Evolutionary conservation across 1,140 invertebrate genomes (phyloP), one percentile per base, ranked within the genome.

Genomic region (Nomia melanderi): DNA sequence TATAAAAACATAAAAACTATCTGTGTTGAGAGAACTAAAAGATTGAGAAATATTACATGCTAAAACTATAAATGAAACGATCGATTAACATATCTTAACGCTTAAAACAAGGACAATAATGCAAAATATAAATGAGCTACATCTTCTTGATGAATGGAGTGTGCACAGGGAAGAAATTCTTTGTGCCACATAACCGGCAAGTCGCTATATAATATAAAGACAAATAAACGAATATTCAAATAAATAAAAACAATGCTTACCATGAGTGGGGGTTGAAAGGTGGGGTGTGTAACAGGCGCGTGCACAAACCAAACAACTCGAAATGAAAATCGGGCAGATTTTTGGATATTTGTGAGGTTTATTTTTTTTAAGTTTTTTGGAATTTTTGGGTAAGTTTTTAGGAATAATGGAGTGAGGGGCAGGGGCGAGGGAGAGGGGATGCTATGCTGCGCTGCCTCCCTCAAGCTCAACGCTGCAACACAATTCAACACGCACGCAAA

Each of bases 261-360:
- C 91, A 91, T 92, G 84, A 92, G 85, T 90, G 86, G 87, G 91
- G 90, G 88, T 92, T 91, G 91, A 90, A 92, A 86, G 91, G 91
- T 92, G 90, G 91, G 91, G 79, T 91, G 91, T 92, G 90, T 92
- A 91, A 92, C 91, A 92, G 91, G 91, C 90, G 88, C 91, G 91
- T 92, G 91, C 91, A 92, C 91, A 92, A 92, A 92, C 91, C 91
- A 92, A 92, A 92, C 89, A 92, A 92, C 91, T 92, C 89, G 91
- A 92, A 92, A 92, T 91, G 91, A 92, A 92, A 92, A 92, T 91
- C 86, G 90, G 91, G 88, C 84, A 92, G 88, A 90, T 83, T 89
- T 88, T 92, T 88, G 86, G 87, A 80, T 85, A 86, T 80, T 86
- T 87, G 86, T 83, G 85, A 90, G 84, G 84, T 82, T 79, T 88